Evolutionary conservation across 2,888 invertebrate species (phyloP).

Genomic region (Baronia brevicornis): DNA sequence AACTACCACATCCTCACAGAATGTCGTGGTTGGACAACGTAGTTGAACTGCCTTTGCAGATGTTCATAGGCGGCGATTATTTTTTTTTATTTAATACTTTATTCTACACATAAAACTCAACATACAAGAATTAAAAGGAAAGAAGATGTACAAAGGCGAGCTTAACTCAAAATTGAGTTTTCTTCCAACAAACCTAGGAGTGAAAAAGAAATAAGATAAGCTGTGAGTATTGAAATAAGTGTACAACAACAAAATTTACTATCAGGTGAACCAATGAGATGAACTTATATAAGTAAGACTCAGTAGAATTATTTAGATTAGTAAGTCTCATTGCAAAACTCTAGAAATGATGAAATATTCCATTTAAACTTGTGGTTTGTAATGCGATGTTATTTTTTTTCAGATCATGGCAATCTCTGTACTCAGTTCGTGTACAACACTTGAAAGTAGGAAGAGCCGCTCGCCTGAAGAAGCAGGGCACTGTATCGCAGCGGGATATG

Average conservation of each 20-base stretch:
- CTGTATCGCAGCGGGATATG: conserved; percentile 88
- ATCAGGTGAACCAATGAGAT: neutral
- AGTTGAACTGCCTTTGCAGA: too few species aligned
- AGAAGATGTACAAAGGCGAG: too few species aligned
- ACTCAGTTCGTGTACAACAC: conserved; percentile 80
- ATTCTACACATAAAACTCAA: too few species aligned
- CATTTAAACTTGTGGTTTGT: neutral
- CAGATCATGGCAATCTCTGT: conserved; percentile 82
- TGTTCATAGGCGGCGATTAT: too few species aligned
- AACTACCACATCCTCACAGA: too few species aligned
- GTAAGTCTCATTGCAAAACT: neutral
- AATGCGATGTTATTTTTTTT: conserved; percentile 15
- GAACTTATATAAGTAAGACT: neutral
- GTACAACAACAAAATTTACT: neutral
- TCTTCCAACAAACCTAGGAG: too few species aligned
- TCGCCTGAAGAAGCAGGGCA: conserved; percentile 57
- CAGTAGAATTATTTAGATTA: neutral
- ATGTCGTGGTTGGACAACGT: too few species aligned
- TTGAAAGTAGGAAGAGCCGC: conserved; percentile 75
- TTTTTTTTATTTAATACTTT: too few species aligned
- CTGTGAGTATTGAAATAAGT: too few species aligned
- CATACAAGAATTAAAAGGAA: too few species aligned
- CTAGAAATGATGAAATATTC: neutral
- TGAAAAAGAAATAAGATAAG: too few species aligned
- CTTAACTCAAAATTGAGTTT: too few species aligned